phyloP scores from a whole-genome alignment of 1,140 invertebrate species.

The Leptopilina clavipes region DNA sequence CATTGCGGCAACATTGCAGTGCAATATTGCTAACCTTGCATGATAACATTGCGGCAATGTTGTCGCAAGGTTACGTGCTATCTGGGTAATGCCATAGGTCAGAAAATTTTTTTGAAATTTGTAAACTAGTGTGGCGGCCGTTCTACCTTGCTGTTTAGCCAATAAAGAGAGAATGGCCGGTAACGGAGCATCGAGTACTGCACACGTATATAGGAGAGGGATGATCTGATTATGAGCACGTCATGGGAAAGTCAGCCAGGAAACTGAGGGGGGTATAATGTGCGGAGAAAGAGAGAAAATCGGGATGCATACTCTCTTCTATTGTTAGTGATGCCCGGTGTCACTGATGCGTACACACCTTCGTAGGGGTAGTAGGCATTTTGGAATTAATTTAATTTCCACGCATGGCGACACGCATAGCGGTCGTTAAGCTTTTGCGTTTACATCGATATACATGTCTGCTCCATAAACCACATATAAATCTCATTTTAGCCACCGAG shows the following conservation, averaged over 20 bases:
- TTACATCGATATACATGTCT: conserved; percentile 35
- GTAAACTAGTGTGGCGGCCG: neutral
- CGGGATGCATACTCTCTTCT: conserved; percentile 61
- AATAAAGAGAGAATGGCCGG: conserved; percentile 52
- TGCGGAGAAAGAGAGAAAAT: conserved; percentile 32
- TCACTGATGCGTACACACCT: conserved; percentile 62
- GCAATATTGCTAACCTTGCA: too few relatives aligned
- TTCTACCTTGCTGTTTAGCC: conserved; percentile 45
- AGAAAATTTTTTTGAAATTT: too few relatives aligned
- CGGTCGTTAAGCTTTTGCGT: conserved; percentile 47
- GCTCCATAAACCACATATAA: conserved; percentile 33
- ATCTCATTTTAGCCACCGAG: conserved; percentile 22
- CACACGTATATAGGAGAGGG: conserved; percentile 49
- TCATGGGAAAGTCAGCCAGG: conserved; percentile 70
- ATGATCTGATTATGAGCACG: conserved; percentile 71
- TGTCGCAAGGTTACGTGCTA: too few relatives aligned
- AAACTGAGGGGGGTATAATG: conserved; percentile 46
- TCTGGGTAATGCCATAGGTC: too few relatives aligned
- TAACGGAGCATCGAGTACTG: conserved; percentile 57
- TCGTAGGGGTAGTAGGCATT: conserved; percentile 56
- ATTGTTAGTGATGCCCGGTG: conserved; percentile 60
- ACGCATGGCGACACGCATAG: conserved; percentile 60
- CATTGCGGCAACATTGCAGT: too few relatives aligned
- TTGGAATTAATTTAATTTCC: conserved; percentile 67
- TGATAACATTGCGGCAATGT: too few relatives aligned